A percentile compares a stretch with the other conserved stretches of the same genome.
These are phyloP conservation scores for Drosophila mercatorum DNA, from an alignment of 2,888 invertebrate species.

Conservation along the genomic window DNA sequence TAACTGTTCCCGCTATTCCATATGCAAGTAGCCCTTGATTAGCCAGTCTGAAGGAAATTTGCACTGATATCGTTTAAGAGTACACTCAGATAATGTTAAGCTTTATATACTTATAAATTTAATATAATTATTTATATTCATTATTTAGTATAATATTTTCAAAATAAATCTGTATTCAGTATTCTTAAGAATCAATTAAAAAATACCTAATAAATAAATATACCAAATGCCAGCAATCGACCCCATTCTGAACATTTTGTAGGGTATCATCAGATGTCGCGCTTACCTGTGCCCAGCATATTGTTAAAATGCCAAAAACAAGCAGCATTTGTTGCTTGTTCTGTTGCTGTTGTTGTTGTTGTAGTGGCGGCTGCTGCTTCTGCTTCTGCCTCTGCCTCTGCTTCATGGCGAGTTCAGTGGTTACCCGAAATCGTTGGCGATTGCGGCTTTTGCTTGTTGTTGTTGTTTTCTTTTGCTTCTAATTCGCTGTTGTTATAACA, in stretches of 20 bases:
- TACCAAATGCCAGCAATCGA: not conserved
- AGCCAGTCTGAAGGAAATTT: not conserved
- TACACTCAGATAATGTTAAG: not conserved
- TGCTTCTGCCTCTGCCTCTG: slow-evolving; percentile 39
- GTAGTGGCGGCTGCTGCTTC: slow-evolving; percentile 19
- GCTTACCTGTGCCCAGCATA: slow-evolving; percentile 60
- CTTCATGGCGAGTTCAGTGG: slow-evolving; percentile 54
- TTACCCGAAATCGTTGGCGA: slow-evolving; percentile 26
- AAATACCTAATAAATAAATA: not conserved
- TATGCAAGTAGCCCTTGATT: not conserved
- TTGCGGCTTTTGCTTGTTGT: slow-evolving; percentile 25
- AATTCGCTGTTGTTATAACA: slow-evolving; percentile 46
- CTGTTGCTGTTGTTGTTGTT: slow-evolving; percentile 19
- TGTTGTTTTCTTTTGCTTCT: slow-evolving; percentile 14
- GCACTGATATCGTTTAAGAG: not conserved
- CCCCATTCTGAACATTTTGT: not conserved
- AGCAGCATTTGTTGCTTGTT: slow-evolving; percentile 36
- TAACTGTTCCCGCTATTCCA: not conserved
- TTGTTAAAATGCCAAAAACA: slow-evolving; percentile 52
- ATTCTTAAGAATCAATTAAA: not conserved
- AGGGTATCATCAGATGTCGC: slow-evolving; percentile 24
- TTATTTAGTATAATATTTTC: not conserved
- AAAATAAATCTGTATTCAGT: not conserved
- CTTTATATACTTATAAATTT: no score
- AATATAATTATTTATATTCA: no score